phyloP scores from a whole-genome alignment of 2,888 invertebrate genomes.

The Phaedon cochleariae region DNA sequence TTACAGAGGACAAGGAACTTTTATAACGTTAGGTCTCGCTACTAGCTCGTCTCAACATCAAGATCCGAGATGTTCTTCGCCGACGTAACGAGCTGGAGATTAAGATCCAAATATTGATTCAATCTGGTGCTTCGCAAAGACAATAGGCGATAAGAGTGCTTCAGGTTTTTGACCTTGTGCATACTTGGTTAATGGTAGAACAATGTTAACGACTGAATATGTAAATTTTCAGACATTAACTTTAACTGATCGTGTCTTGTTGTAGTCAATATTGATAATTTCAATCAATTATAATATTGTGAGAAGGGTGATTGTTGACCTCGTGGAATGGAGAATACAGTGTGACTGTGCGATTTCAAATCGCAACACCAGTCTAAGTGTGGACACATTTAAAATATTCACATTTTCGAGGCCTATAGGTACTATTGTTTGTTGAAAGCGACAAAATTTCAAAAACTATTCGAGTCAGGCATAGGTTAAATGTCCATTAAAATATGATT shows the following conservation, averaged over 20 bases:
- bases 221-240: background rate
- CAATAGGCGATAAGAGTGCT: background rate
- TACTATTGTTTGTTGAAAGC: too few relatives aligned
- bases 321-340: too few relatives aligned
- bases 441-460: too few relatives aligned
- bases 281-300: background rate
- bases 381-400: too few relatives aligned
- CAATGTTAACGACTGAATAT: background rate
- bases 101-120: constrained; percentile 1
- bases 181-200: background rate
- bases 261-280: background rate
- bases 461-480: too few relatives aligned
- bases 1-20: constrained; percentile 30
- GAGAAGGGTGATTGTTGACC: background rate
- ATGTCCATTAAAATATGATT: too few relatives aligned
- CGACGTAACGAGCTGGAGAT: background rate
- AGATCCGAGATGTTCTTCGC: constrained; percentile 1
- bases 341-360: too few relatives aligned
- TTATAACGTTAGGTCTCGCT: constrained; percentile 16
- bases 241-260: background rate
- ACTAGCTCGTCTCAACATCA: constrained; percentile 4
- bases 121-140: background rate
- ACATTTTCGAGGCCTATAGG: too few relatives aligned
- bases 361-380: too few relatives aligned
- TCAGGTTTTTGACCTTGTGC: background rate